Evolutionary conservation across 2,888 invertebrate species (phyloP), one percentile per base, ranked within the genome.

Genomic region (Mimumesa dahlbomi): DNA sequence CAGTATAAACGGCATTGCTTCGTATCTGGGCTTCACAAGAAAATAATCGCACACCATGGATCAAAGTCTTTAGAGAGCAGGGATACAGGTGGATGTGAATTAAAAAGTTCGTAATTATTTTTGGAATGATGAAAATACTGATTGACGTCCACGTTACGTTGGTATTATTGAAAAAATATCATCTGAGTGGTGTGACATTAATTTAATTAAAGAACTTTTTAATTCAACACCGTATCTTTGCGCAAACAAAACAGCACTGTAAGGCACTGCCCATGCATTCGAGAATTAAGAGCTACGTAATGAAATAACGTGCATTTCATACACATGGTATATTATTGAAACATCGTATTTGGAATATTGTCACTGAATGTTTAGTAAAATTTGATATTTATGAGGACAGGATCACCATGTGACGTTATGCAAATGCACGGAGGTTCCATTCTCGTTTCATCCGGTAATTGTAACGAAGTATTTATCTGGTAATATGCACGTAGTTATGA

Each of bases 1-100:
- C 67, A 84, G 77, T 73, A 67, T 84, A 75, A 77, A 79, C 59
- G 83, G 79, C 71, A 74, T 85, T 67, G 79, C 83, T 66, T 77
- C 82, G 63, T 84, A 81, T 81, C 77, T 84, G 61, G 85, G 78
- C 59, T 72, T 80, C 67, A 61, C 63, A 56, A 74, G 77, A 75
- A 78, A 80, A 52, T 84, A 81, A 78, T 42, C 54, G 54, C 36
- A 64, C 75, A 58, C 56, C 52, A 50, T 40, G 46, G 31, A 48
- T 45, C n/a, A n/a, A n/a, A 42, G 46, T 54, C 46, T 21, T 52
- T n/a, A n/a, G 69, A 75, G 66, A 76, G 71, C 64, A 62, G 46
- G 62, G 49, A 34, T 48, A 43, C 50, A 22, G 34, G 53, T n/a
- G n/a, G n/a, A n/a, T n/a, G 19, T 53, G 54, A 63, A 64, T 54